Base-by-base conservation (phyloP, 2,888 invertebrate genomes). In the Sarcophaga caerulescens region DNA sequence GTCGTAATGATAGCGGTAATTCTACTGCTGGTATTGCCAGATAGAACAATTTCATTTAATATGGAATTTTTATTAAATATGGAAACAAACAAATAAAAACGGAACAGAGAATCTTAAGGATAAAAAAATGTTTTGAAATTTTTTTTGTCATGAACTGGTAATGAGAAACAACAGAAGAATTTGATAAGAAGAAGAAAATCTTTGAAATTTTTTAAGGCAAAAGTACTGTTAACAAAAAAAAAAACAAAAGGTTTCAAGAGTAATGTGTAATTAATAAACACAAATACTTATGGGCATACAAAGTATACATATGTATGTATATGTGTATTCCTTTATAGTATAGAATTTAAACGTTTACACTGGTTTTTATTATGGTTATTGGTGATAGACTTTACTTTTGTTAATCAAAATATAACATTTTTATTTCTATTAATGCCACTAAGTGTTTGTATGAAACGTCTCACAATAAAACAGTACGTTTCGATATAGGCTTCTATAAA, bases 381-480 rank as follows among this genome's bases (percentile, higher is more conserved):
- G 25, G 25, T 17, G 14, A 17, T 5, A 17, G 17, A 35, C 21
- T 65, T 45, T 23, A 63, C 52, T 65, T 65, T 21, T 25, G 3
- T 35, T n/a, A 19, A 75, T 65, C 17, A n/a, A 52, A 52, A 59
- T 11, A 60, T n/a, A 35, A 60, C 8, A 6, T 44, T 19, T 59
- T 71, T 19, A 25, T 44, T 35, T 23, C 71, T 14, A 71, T n/a
- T 60, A 35, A 60, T 60, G n/a, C 44, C 35, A 35, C 35, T 59
- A 11, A 70, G 14, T 52, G 23, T 14, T 66, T 57, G 57, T 19
- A 44, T 11, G n/a, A 17, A 10, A 65, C 65, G 35, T 65, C 65
- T 25, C 65, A 57, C 63, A 75, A 75, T 57, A 35, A 65, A 10
- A 75, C 57, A 65, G 35, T 62, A 25, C 62, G 63, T 47, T 59